These are phyloP conservation scores for Nothobranchius kuhntae DNA, from an alignment of 2,113 vertebrate genomes.

Conservation along the genomic window DNA sequence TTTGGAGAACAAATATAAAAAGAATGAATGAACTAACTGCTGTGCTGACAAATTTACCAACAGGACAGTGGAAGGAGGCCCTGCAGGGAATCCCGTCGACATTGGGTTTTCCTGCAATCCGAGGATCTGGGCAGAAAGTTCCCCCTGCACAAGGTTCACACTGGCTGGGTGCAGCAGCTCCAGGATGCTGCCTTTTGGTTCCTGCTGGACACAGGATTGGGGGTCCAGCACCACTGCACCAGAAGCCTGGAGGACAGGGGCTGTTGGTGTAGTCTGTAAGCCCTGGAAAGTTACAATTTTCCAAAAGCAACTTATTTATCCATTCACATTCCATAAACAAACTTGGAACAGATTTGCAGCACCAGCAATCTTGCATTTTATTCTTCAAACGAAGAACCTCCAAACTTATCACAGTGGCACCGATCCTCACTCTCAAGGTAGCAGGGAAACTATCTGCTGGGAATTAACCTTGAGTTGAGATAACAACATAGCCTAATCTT, in stretches of 20 bases:
- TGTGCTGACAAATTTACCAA: slow-evolving; percentile 69
- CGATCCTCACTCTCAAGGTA: too few species aligned
- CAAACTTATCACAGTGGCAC: slow-evolving; percentile 4
- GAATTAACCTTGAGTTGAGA: slow-evolving; percentile 8
- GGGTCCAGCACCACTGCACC: slow-evolving; percentile 86
- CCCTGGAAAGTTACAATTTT: slow-evolving; percentile 69
- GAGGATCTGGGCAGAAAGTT: slow-evolving; percentile 84
- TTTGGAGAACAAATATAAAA: neutral
- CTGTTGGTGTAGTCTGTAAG: slow-evolving; percentile 75
- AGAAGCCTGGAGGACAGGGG: slow-evolving; percentile 86
- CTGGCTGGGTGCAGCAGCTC: slow-evolving; percentile 79
- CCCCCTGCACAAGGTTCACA: slow-evolving; percentile 85
- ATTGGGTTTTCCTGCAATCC: slow-evolving; percentile 76
- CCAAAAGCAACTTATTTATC: neutral
- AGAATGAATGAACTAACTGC: neutral
- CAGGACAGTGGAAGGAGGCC: slow-evolving; percentile 86
- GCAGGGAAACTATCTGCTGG: neutral
- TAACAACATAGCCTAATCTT: slow-evolving; percentile 6
- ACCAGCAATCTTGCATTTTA: too few species aligned
- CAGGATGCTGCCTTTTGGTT: slow-evolving; percentile 81
- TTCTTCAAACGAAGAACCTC: neutral
- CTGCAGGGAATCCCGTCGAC: slow-evolving; percentile 82
- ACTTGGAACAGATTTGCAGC: neutral
- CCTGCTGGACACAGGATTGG: slow-evolving; percentile 85
- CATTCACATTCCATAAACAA: neutral